These are phyloP conservation scores for Ambastaia sidthimunki DNA, from an alignment of 2,797 vertebrate genomes.

Conservation along the genomic window DNA sequence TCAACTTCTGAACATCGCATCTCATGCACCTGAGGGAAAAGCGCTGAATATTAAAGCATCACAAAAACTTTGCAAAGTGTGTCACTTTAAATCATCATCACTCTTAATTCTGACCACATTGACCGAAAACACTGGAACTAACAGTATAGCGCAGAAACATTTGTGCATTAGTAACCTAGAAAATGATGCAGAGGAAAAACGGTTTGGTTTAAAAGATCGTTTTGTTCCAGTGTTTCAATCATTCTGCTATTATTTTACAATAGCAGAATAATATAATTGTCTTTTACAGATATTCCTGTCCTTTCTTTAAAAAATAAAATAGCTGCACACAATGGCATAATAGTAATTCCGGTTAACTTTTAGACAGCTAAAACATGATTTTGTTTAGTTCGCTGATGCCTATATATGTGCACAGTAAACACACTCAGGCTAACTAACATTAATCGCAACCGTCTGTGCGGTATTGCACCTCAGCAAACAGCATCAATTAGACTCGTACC, in stretches of 20 bases:
- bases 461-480: constrained; percentile 7
- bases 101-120: neutral
- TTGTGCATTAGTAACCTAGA: neutral
- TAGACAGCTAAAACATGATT: neutral
- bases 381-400: neutral
- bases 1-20: constrained; percentile 43
- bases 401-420: neutral
- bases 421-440: neutral
- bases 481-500: constrained; percentile 45
- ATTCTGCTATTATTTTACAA: neutral
- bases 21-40: constrained; percentile 11
- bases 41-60: constrained; percentile 23
- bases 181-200: neutral
- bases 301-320: neutral
- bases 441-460: neutral
- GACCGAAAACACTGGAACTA: neutral
- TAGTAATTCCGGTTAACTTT: neutral
- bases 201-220: neutral
- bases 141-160: neutral
- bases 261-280: too few species aligned
- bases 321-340: neutral
- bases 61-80: constrained; percentile 37
- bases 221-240: neutral
- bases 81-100: neutral
- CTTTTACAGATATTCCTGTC: neutral